Conservation (phyloP, 2,113 vertebrate genomes). For the Nycticryphes semicollaris region DNA sequence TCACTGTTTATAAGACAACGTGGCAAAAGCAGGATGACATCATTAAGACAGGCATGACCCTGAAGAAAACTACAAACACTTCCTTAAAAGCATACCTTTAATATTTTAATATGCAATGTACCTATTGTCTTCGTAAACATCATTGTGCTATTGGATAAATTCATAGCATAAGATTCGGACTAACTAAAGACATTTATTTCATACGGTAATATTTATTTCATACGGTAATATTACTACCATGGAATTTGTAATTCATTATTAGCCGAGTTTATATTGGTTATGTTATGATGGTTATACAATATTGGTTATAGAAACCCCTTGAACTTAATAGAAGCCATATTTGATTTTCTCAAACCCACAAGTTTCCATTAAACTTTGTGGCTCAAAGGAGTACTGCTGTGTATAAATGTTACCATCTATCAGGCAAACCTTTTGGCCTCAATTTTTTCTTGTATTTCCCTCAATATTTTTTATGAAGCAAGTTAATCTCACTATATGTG, state of each 20-base stretch:
- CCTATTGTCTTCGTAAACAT: neutral
- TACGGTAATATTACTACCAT: neutral
- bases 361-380: neutral
- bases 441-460: neutral
- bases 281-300: neutral
- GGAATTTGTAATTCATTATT: neutral
- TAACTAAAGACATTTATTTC: neutral
- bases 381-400: neutral
- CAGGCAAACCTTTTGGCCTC: accelerated
- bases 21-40: neutral
- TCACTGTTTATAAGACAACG: neutral
- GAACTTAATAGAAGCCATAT: neutral
- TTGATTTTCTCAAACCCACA: neutral
- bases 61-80: neutral
- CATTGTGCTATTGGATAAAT: neutral
- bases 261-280: neutral
- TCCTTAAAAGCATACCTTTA: neutral
- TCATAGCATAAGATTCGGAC: neutral
- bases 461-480: neutral
- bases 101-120: neutral
- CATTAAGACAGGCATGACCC: neutral
- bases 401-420: neutral
- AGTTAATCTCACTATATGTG: neutral
- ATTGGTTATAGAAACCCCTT: neutral
- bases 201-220: too few species aligned